These are phyloP conservation scores for Callionymus lyra DNA, from an alignment of 2,113 vertebrate species.

Conservation along the genomic window DNA sequence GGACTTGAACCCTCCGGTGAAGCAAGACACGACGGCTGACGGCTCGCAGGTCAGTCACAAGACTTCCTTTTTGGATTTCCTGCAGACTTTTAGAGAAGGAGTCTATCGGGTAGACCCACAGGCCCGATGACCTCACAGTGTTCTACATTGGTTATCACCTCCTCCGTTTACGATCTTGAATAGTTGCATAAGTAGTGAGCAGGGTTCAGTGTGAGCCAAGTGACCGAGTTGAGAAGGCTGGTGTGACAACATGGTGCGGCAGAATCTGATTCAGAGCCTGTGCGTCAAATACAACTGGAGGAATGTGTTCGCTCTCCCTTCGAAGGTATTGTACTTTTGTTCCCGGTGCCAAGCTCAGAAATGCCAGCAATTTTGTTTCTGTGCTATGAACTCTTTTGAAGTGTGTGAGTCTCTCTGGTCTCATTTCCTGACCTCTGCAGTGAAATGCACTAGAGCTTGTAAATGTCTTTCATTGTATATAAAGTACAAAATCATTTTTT, in stretches of 20 bases:
- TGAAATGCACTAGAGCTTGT: background rate
- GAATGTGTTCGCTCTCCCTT: conserved; percentile 11
- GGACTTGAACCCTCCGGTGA: conserved; percentile 29
- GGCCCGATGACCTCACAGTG: background rate
- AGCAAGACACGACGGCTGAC: conserved; percentile 23
- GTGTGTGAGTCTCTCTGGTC: too few species aligned
- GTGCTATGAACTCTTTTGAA: too few species aligned
- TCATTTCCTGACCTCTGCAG: conserved; percentile 1
- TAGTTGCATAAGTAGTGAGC: conserved; percentile 23
- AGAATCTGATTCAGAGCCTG: conserved; percentile 34
- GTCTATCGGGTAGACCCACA: too few species aligned
- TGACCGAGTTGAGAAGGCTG: conserved; percentile 6
- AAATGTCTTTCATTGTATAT: background rate
- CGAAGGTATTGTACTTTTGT: conserved; percentile 30
- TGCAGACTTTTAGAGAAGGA: too few species aligned
- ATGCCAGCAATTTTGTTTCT: too few species aligned
- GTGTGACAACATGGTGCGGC: conserved; percentile 34
- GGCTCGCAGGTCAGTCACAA: conserved; percentile 43
- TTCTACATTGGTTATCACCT: conserved; percentile 1
- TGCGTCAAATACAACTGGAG: conserved; percentile 31
- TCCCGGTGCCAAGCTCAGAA: too few species aligned
- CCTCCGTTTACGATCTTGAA: conserved; percentile 21
- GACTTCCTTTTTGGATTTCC: background rate
- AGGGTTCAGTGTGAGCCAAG: conserved; percentile 40
- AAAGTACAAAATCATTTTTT: too few species aligned